Evolutionary conservation across 2,113 vertebrate species (phyloP), one percentile per base, ranked within the genome.

Genomic region (Hippoglossus stenolepis): DNA sequence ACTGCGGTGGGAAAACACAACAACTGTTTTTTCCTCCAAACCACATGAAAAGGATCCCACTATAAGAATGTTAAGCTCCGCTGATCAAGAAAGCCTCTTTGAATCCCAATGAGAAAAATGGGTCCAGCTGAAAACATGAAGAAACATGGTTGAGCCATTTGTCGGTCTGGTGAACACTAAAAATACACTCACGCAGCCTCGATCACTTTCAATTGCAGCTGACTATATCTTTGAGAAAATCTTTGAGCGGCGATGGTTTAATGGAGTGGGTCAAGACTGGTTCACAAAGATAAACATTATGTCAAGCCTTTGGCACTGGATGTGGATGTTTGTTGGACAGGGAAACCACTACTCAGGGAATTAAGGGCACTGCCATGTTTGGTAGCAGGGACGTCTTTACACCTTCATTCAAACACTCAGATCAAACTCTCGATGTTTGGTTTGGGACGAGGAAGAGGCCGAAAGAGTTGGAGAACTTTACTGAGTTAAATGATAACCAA

Each of bases 41-140:
- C 89, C 90, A 91, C 89, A 87, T 91, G 81, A 88, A 75, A 87
- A 59, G 72, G 60, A 85, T 91, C 78, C 73, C 67, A 69, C 13
- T 61, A 75, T 45, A 68, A 70, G 35, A 84, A 45, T 57, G 72
- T 67, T 81, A 51, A 86, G 38, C 73, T 6, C 60, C 10, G 58
- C 61, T 84, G 86, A 85, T 83, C 45, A 78, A 89, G 62, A 89
- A 89, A 83, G 70, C 61, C 66, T 87, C 73, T 85, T 80, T 63
- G 65, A 79, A 70, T 72, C 51, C 56, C 56, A 60, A 49, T 5
- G 7, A 49, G 73, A 63, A 77, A 54, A 86, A 79, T 10, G 51
- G 35, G 23, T 73, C 56, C 71, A 65, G 53, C 21, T 82, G 62
- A 68, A 80, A 51, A 57, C 3, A 1, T 24, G 47, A 77, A 68